phyloP scores from a whole-genome alignment of 2,113 vertebrate species.

The Gnathonemus longibarbis region DNA sequence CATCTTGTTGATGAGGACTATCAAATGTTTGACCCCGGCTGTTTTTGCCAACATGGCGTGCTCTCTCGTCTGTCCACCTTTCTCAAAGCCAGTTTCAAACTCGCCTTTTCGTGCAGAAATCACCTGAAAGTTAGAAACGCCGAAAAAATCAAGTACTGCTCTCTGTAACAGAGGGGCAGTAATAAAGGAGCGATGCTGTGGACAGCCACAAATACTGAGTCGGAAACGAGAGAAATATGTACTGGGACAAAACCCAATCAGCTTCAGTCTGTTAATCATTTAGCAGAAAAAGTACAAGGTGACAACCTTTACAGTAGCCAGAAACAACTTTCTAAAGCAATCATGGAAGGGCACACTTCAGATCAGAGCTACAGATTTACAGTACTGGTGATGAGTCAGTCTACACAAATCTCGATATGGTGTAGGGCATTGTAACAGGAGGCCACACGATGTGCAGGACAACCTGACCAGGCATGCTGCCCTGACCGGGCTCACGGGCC shows the following conservation, averaged over 20 bases:
- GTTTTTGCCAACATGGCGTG: slow-evolving; percentile 99
- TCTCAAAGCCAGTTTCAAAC: slow-evolving; percentile 98
- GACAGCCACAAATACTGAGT: neutral
- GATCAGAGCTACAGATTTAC: neutral
- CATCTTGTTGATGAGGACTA: slow-evolving; percentile 99
- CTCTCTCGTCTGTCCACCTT: slow-evolving; percentile 95
- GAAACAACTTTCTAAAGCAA: neutral
- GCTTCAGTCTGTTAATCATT: neutral
- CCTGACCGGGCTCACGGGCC: neutral
- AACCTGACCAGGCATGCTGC: neutral
- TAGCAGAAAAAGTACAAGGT: neutral
- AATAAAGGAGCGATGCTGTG: neutral
- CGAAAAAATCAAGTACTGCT: neutral
- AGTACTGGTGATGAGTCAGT: neutral
- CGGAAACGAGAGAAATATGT: neutral
- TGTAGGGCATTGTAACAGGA: neutral
- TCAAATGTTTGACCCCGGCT: slow-evolving; percentile 95
- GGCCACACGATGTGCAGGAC: neutral
- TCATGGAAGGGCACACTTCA: neutral
- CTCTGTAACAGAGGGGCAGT: neutral
- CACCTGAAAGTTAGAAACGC: slow-evolving; percentile 60
- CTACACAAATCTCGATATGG: neutral
- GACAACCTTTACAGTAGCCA: neutral
- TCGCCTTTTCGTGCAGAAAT: slow-evolving; percentile 98
- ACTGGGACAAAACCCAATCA: neutral